Percentiles rank a stretch among this genome's conserved stretches.
Evolutionary conservation across 2,888 invertebrate species (phyloP).

Genomic region (Tenthredo notha): DNA sequence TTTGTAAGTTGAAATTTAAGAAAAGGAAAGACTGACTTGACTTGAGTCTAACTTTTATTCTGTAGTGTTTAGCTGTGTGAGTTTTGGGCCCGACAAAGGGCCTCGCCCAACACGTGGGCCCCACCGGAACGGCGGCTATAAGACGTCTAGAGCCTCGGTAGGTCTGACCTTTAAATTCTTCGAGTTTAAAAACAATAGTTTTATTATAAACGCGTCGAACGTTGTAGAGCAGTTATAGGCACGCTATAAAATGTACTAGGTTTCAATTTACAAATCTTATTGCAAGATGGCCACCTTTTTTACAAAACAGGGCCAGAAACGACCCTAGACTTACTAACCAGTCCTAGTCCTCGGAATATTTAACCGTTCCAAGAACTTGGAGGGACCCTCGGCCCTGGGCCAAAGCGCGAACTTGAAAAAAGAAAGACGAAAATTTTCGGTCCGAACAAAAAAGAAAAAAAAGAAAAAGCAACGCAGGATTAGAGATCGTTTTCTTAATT

Average conservation of each 20-base stretch:
- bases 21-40: background rate
- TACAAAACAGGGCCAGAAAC: conserved; percentile 17
- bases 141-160: conserved; percentile 57
- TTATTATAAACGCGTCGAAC: conserved; percentile 21
- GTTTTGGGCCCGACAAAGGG: conserved; percentile 62
- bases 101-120: conserved; percentile 63
- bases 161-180: conserved; percentile 66
- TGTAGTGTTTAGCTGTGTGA: conserved; percentile 33
- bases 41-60: background rate
- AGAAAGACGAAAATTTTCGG: background rate
- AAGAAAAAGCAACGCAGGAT: background rate
- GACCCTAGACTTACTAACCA: conserved; percentile 1
- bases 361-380: conserved; percentile 37
- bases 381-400: background rate
- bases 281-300: background rate
- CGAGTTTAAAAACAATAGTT: conserved; percentile 45
- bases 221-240: background rate
- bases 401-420: conserved; percentile 31
- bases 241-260: background rate
- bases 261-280: conserved; percentile 49
- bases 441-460: background rate
- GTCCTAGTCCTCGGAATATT: conserved; percentile 19
- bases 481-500: background rate
- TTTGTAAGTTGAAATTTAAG: background rate
- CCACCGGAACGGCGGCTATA: conserved; percentile 62